Conservation (phyloP, 2,888 invertebrate genomes). For the Myopa tessellatipennis region DNA sequence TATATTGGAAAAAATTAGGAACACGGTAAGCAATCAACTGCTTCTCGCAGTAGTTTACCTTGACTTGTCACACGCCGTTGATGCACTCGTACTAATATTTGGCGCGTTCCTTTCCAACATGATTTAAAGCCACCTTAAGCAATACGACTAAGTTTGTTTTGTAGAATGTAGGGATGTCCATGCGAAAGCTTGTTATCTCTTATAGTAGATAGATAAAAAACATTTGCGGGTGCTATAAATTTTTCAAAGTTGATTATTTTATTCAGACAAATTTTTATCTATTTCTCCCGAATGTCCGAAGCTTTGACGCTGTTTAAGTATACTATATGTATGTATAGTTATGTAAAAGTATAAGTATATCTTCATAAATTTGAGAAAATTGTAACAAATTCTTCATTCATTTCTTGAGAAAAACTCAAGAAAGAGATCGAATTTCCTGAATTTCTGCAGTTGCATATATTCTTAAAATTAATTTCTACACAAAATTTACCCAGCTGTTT, state of each 20-base stretch:
- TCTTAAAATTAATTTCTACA: no score
- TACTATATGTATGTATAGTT: no score
- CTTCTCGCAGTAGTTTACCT: conserved; percentile 27
- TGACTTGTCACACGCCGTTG: conserved; percentile 7
- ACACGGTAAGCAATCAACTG: conserved; percentile 5
- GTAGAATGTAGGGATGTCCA: not conserved
- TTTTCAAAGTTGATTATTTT: not conserved
- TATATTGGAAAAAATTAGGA: not conserved
- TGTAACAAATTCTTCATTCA: no score
- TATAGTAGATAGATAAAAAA: not conserved
- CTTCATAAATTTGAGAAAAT: not conserved
- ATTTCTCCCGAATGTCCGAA: no score
- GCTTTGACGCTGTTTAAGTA: no score
- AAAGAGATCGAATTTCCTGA: conserved; percentile 6
- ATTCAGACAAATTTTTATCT: no score
- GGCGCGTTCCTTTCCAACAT: conserved; percentile 15
- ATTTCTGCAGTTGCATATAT: not conserved
- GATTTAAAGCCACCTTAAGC: conserved; percentile 20
- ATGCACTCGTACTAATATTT: conserved; percentile 23
- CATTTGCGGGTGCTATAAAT: not conserved
- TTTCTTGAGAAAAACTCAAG: no score
- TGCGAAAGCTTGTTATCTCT: not conserved
- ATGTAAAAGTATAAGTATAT: no score
- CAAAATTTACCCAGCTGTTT: no score
- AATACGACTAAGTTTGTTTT: not conserved